Conservation (phyloP, 2,113 vertebrate species). For the Eretmochelys imbricata region DNA sequence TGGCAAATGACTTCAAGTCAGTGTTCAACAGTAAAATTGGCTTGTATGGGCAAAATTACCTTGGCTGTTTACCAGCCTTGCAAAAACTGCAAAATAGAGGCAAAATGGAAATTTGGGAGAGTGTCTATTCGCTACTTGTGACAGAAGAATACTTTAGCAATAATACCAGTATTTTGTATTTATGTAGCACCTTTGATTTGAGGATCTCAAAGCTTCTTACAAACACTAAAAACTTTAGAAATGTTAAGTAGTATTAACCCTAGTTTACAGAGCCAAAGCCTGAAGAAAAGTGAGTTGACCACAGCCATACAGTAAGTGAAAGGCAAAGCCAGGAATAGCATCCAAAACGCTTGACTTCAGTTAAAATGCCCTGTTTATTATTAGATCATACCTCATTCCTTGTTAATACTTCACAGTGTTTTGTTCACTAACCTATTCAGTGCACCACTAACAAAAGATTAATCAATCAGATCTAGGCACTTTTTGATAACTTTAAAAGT, state of each 20-base stretch:
- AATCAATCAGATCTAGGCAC: background rate
- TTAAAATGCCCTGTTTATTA: background rate
- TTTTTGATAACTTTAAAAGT: background rate
- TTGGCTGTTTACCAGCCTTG: background rate
- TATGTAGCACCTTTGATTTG: background rate
- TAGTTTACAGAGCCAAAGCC: background rate
- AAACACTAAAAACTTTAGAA: background rate
- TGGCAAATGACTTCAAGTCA: constrained; percentile 28
- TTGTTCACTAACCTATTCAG: constrained; percentile 30
- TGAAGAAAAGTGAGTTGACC: background rate
- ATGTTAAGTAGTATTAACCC: background rate
- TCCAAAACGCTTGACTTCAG: background rate
- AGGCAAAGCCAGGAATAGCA: background rate
- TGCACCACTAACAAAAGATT: constrained; percentile 53
- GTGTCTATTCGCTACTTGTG: background rate
- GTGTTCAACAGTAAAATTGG: background rate
- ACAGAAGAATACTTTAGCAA: background rate
- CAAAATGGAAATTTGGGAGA: background rate
- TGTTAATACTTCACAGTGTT: constrained; percentile 44
- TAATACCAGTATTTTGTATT: background rate
- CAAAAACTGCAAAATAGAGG: background rate
- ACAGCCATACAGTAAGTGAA: background rate
- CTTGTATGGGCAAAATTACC: background rate
- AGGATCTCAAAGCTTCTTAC: background rate
- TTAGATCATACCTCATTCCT: constrained; percentile 22